These are phyloP conservation scores for Myotis pilosus DNA, from an alignment of 2,797 vertebrate species.

Conservation along the genomic window DNA sequence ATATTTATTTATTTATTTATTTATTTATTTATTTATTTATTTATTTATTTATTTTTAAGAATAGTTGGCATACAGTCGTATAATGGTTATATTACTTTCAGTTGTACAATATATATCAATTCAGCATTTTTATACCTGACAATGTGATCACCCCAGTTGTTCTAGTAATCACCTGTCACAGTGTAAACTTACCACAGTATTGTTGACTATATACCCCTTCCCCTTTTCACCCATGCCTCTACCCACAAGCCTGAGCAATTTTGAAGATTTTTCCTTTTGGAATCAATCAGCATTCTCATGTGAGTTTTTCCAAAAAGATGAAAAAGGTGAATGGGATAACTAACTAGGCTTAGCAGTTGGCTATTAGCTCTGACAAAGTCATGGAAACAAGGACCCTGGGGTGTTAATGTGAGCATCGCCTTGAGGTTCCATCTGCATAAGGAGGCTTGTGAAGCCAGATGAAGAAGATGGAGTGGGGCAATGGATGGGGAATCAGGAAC, in stretches of 20 bases:
- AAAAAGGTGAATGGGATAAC: neutral
- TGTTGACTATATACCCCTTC: neutral
- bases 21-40: neutral
- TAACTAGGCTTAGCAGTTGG: neutral
- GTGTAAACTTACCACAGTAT: neutral
- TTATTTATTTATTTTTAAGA: neutral
- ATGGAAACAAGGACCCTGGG: neutral
- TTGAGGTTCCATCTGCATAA: neutral
- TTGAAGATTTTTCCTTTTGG: neutral
- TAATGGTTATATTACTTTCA: neutral
- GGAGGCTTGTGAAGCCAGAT: neutral
- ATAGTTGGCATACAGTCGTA: neutral
- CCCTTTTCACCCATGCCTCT: neutral
- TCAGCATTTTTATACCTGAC: neutral
- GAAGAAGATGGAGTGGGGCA: neutral
- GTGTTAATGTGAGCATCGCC: neutral
- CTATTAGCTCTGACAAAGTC: neutral
- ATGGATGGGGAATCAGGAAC: neutral
- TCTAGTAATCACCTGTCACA: neutral
- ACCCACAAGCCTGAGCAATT: neutral
- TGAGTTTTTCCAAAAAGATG: neutral
- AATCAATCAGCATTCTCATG: neutral
- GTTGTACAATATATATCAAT: neutral
- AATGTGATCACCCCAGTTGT: neutral
- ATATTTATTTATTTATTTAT: neutral